phyloP scores from a whole-genome alignment of 2,113 vertebrate genomes.

The Kryptolebias marmoratus region DNA sequence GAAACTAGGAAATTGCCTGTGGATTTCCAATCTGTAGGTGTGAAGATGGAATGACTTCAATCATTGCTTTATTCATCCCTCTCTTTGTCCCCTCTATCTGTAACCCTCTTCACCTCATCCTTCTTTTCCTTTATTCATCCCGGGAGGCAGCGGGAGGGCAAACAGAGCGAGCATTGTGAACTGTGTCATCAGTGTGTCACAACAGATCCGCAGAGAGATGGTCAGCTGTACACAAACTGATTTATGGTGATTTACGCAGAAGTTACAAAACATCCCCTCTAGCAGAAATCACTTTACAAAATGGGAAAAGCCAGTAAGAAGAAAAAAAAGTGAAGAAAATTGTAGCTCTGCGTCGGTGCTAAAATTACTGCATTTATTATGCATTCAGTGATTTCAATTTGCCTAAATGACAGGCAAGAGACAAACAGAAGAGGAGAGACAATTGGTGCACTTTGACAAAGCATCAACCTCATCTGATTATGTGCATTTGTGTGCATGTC shows the following conservation, averaged over 20 bases:
- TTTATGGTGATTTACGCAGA: conserved; percentile 28
- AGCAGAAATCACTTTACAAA: conserved; percentile 25
- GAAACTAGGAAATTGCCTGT: conserved; percentile 53
- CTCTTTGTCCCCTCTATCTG: conserved; percentile 12
- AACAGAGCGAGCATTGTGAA: conserved; percentile 36
- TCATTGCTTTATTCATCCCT: conserved; percentile 50
- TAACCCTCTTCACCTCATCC: conserved; percentile 23
- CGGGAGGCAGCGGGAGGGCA: conserved; percentile 24
- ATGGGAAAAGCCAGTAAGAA: conserved; percentile 14
- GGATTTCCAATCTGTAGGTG: conserved; percentile 62
- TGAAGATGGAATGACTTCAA: conserved; percentile 56
- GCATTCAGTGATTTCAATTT: conserved; percentile 54
- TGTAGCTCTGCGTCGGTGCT: conserved; percentile 22
- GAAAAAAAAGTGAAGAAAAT: conserved; percentile 12
- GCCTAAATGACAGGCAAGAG: conserved; percentile 55
- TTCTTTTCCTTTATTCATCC: conserved; percentile 30
- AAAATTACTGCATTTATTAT: conserved; percentile 63
- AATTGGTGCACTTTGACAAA: conserved; percentile 49
- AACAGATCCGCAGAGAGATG: conserved; percentile 41
- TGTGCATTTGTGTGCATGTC: conserved; percentile 21
- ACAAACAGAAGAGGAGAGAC: conserved; percentile 54
- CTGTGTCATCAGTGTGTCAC: conserved; percentile 43
- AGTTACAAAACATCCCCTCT: conserved; percentile 10
- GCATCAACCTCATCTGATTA: conserved; percentile 25
- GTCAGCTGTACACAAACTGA: conserved; percentile 30